Base-by-base conservation (phyloP, 2,888 invertebrate species). In the Allolobophora icterica region DNA sequence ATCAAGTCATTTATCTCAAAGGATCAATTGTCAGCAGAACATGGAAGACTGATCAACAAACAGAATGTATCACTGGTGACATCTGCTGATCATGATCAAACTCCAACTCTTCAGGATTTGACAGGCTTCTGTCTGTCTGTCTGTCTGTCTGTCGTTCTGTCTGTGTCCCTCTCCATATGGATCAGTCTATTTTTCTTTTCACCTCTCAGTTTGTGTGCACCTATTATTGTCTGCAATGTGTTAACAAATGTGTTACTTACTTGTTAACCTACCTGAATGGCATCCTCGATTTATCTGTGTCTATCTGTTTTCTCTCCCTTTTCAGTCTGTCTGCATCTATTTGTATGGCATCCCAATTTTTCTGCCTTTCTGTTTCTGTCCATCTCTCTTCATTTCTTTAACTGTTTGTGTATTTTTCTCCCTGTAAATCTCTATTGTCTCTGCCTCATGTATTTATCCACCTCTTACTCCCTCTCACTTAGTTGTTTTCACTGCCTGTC, bases 331-430 rank as follows among this genome's bases (percentile, higher is more conserved):
- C 89, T 42, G 30, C 30, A 17, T 30, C 33, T 89, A n/a, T 45
- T 24, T 33, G 33, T 13, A 8, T 89, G 45, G 21, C 45, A 35
- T 40, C 38, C 45, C 30, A 35, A 33, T 89, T n/a, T 89, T 8
- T 89, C 89, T 89, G 35, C 38, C 33, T 89, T 21, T 89, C 89
- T 89, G 45, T 40, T 35, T 89, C 89, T 42, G 11, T 89, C 89
- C 15, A 24, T 40, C 89, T 89, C 35, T 87, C 87, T 21, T n/a
- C 30, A 11, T n/a, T 71, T 71, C 71, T n/a, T n/a, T 6, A 11
- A 71, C 5, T n/a, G n/a, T 52, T 17, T 11, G n/a, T 71, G n/a
- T 13, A 71, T 71, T 71, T 17, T n/a, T 71, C 30, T n/a, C 8
- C 8, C n/a, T 71, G n/a, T 30, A 30, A 17, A 8, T 71, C n/a